Evolutionary conservation across 2,888 invertebrate species (phyloP), one percentile per base, ranked within the genome.

Genomic region (Sussaba pulchella): DNA sequence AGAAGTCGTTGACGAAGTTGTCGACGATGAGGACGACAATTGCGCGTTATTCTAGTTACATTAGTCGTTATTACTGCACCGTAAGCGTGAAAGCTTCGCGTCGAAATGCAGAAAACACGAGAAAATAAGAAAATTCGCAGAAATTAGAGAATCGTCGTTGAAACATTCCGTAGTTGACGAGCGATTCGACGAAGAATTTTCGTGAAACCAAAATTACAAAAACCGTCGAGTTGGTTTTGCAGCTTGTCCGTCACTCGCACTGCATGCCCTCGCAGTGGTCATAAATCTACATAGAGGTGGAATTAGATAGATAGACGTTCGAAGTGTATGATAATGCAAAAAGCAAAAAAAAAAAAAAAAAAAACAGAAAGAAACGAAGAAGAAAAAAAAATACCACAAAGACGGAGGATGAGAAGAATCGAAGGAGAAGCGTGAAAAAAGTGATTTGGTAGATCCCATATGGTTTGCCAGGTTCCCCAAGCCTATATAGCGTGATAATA

Each of bases 401-500:
- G 43, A 71, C 64, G 45, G 54, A 43, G 41, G 57, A 26, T 45
- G 47, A 59, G 43, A 57, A 69, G 19, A 70, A 63, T 24, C 31
- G 41, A 47, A 84, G 74, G 73, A 50, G 45, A 71, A 41, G 70
- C 52, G 70, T 75, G 57, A 57, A 45, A n/a, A 50, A 74, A 69
- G 81, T 82, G 83, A 79, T 83, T 85, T 82, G 84, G 82, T 84
- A 85, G 84, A 81, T 83, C 78, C 80, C 84, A 84, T 85, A 86
- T 87, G 87, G 85, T 89, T 89, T 86, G 87, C 86, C 86, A 85
- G 85, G 87, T 88, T 87, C 83, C 85, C 85, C 81, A 87, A 87
- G 88, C 88, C 88, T 88, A 70, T n/a, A n/a, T 89, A 91, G 91
- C 90, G 91, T 92, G 90, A 92, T 91, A 91, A 89, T 87, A 89